These are phyloP conservation scores for Silurus asotus DNA, from an alignment of 2,113 vertebrate species.

Conservation along the genomic window DNA sequence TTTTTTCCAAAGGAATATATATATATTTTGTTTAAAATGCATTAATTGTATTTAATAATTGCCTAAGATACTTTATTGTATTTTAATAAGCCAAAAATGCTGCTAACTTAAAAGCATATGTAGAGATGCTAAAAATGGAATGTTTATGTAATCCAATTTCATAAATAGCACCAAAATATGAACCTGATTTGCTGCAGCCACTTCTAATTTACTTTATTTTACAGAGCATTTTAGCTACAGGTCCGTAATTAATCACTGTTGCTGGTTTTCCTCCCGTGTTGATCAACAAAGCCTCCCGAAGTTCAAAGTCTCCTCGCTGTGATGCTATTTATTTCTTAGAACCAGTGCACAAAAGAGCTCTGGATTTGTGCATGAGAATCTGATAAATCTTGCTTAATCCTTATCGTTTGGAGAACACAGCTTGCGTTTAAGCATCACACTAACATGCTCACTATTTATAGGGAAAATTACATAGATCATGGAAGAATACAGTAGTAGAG, in stretches of 20 bases:
- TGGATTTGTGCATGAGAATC: neutral
- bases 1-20: neutral
- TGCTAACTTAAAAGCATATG: neutral
- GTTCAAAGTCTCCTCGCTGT: neutral
- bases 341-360: neutral
- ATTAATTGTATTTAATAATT: neutral
- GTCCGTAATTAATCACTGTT: slow-evolving; percentile 80
- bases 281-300: slow-evolving; percentile 68
- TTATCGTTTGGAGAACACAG: neutral
- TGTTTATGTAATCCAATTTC: neutral
- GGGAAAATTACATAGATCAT: neutral
- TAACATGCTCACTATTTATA: neutral
- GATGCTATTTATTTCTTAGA: neutral
- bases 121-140: neutral
- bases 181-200: slow-evolving; percentile 53
- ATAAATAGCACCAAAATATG: neutral
- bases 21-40: too few species aligned
- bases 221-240: slow-evolving; percentile 66
- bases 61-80: neutral
- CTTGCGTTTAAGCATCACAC: neutral
- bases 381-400: neutral
- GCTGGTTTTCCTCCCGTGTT: slow-evolving; percentile 68
- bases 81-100: neutral
- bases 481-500: neutral
- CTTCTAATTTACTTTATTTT: slow-evolving; percentile 74